phyloP scores from a whole-genome alignment of 2,113 vertebrate genomes.

The Labeo rohita region DNA sequence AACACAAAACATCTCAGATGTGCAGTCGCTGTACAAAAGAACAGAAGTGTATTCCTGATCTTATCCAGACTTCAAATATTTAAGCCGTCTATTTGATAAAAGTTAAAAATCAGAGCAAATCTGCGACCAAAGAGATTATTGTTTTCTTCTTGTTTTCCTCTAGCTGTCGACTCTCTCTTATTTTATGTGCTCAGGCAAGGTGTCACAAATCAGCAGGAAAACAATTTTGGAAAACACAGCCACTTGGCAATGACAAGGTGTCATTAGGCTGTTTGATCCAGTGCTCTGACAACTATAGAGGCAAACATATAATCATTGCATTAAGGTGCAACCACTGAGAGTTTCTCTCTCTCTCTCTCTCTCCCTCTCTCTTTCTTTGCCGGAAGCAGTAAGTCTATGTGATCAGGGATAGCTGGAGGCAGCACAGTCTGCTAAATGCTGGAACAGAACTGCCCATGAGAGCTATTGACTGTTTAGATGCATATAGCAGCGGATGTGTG shows the following conservation, averaged over 20 bases:
- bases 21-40: slow-evolving; percentile 1
- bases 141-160: slow-evolving; percentile 68
- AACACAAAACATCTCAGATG: not conserved
- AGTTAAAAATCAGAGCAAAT: slow-evolving; percentile 32
- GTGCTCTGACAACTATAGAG: slow-evolving; percentile 90
- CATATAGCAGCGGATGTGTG: not conserved
- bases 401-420: slow-evolving; percentile 32
- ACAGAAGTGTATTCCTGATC: slow-evolving; percentile 49
- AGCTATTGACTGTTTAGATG: not conserved
- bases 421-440: slow-evolving; percentile 28
- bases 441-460: not conserved
- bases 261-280: slow-evolving; percentile 92
- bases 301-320: slow-evolving; percentile 98
- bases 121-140: slow-evolving; percentile 55
- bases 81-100: slow-evolving; percentile 54
- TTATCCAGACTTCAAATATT: slow-evolving; percentile 61
- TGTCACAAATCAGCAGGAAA: slow-evolving; percentile 87
- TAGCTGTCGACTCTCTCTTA: slow-evolving; percentile 11
- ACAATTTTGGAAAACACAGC: slow-evolving; percentile 85
- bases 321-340: slow-evolving; percentile 87
- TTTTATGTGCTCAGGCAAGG: slow-evolving; percentile 72
- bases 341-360: slow-evolving; percentile 42
- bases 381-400: slow-evolving; percentile 31
- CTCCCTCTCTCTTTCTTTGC: slow-evolving; percentile 13
- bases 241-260: slow-evolving; percentile 92